Percentiles rank a stretch among this genome's conserved stretches.
Evolutionary conservation across 1,140 invertebrate species (phyloP).

Genomic region (Apis laboriosa): DNA sequence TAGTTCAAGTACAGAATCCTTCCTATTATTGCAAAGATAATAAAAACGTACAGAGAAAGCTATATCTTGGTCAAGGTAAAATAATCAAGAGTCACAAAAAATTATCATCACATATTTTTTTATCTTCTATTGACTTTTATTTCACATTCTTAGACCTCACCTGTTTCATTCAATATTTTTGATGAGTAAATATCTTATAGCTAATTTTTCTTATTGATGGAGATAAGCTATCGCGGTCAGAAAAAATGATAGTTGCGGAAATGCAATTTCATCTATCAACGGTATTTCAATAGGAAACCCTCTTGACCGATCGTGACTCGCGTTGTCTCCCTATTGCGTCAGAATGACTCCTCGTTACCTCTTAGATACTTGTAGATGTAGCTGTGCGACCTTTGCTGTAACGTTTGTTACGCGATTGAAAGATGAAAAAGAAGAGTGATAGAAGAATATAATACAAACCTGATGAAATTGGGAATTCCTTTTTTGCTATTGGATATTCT

Average conservation of each 20-base stretch:
- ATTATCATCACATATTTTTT: background rate
- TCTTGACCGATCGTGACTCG: conserved; percentile 62
- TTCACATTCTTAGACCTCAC: background rate
- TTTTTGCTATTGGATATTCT: background rate
- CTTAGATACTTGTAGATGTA: conserved; percentile 44
- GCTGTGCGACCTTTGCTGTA: conserved; percentile 58
- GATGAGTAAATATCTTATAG: background rate
- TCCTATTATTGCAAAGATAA: background rate
- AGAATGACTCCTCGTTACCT: conserved; percentile 51
- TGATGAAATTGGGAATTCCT: conserved; percentile 1
- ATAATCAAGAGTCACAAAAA: background rate
- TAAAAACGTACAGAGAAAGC: background rate
- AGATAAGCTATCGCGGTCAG: background rate
- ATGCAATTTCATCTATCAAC: conserved; percentile 46
- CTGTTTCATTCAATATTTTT: background rate
- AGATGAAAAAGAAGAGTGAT: conserved; percentile 7
- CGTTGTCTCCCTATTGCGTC: conserved; percentile 50
- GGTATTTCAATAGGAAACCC: conserved; percentile 51
- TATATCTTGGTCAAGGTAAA: background rate
- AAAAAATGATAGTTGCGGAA: conserved; percentile 46
- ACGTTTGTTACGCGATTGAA: conserved; percentile 49
- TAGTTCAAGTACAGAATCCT: background rate
- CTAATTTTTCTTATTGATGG: background rate
- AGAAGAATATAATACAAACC: background rate
- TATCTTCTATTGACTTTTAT: too few relatives aligned